A percentile compares a stretch with the other conserved stretches of the same genome.
These are phyloP conservation scores for Paracanthobrama guichenoti DNA, from an alignment of 2,113 vertebrate genomes.

Conservation along the genomic window DNA sequence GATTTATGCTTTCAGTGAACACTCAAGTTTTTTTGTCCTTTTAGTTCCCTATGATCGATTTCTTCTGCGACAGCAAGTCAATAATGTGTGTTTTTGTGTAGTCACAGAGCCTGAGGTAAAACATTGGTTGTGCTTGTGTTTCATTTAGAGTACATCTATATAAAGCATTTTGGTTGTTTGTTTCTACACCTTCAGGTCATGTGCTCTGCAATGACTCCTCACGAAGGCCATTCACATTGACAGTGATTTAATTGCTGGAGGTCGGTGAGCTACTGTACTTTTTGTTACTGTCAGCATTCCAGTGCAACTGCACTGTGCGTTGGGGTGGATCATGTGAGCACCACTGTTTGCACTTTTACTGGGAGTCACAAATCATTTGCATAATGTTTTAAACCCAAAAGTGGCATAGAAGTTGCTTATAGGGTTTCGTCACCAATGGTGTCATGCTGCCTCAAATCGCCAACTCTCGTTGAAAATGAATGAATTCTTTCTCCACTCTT, in stretches of 20 bases:
- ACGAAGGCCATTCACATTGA: neutral
- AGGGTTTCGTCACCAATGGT: neutral
- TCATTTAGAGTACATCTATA: slow-evolving; percentile 16
- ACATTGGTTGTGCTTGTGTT: neutral
- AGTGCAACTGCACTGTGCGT: neutral
- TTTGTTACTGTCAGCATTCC: neutral
- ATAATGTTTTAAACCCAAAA: neutral
- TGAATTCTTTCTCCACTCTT: neutral
- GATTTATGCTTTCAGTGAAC: neutral
- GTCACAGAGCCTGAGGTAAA: slow-evolving; percentile 6
- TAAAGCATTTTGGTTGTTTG: slow-evolving; percentile 15
- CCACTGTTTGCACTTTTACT: neutral
- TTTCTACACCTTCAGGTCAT: neutral
- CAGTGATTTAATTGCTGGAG: slow-evolving; percentile 1
- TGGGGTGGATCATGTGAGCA: neutral
- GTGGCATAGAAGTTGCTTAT: neutral
- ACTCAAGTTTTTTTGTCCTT: neutral
- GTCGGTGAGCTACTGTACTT: neutral
- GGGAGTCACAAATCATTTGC: neutral
- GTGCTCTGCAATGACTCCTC: neutral
- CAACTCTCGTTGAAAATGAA: neutral
- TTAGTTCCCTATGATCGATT: neutral
- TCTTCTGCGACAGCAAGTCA: slow-evolving; percentile 7
- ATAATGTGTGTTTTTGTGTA: slow-evolving; percentile 26
- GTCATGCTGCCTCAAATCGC: neutral